A percentile compares a stretch with the other conserved stretches of the same genome.
Conservation (phyloP, 1,140 invertebrate genomes). For the Drosophila triauraria region DNA sequence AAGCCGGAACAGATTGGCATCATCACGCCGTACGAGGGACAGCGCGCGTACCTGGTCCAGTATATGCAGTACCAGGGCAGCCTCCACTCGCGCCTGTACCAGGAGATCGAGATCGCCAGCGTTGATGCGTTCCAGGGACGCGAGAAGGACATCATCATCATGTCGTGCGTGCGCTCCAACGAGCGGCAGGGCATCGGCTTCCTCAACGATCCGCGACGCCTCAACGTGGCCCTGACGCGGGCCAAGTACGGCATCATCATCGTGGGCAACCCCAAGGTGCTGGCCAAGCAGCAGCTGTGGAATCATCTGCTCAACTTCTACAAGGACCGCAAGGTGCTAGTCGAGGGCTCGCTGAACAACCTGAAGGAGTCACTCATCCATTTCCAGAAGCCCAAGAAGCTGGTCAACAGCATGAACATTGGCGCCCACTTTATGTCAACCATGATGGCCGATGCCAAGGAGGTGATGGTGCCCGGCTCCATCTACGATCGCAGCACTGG, state of each 20-base stretch:
- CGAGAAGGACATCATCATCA: constrained; percentile 99
- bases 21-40: constrained; percentile 99
- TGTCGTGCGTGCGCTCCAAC: constrained; percentile 97
- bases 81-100: constrained; percentile 97
- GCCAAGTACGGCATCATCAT: constrained; percentile 99
- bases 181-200: constrained; percentile 98
- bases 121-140: constrained; percentile 99
- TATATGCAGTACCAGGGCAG: constrained; percentile 99
- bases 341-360: constrained; percentile 99
- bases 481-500: constrained; percentile 88
- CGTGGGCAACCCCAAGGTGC: constrained; percentile 99
- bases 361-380: constrained; percentile 98
- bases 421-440: constrained; percentile 99
- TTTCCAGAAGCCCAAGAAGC: constrained; percentile 98
- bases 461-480: constrained; percentile 94
- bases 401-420: constrained; percentile 97
- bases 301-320: constrained; percentile 99
- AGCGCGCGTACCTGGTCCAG: constrained; percentile 98
- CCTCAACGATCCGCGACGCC: constrained; percentile 97
- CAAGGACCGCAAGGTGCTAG: constrained; percentile 98
- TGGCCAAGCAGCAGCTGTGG: constrained; percentile 99
- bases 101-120: constrained; percentile 99
- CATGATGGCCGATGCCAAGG: constrained; percentile 96
- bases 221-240: constrained; percentile 99
- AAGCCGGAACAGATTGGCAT: constrained; percentile 99